These are phyloP conservation scores for Eucidaris tribuloides DNA, from an alignment of 35 echinoderm and acorn worm species.

Conservation along the genomic window DNA sequence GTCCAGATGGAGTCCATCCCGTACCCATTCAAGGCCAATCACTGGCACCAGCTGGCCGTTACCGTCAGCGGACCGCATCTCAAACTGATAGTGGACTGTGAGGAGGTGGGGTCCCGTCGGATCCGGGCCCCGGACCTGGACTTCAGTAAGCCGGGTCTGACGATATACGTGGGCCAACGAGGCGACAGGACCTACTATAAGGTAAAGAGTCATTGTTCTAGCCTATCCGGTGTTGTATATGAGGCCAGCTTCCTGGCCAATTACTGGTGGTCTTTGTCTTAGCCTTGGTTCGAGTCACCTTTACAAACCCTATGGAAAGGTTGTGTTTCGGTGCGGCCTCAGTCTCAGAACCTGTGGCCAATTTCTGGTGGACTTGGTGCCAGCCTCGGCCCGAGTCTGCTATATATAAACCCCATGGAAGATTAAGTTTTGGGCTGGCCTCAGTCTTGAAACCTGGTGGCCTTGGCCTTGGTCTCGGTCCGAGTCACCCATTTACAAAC, in stretches of 20 bases:
- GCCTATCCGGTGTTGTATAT: not conserved
- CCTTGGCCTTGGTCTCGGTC: too few species aligned
- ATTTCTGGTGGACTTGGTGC: too few species aligned
- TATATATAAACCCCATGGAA: too few species aligned
- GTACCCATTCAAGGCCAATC: conserved; percentile 12
- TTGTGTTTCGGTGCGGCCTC: too few species aligned
- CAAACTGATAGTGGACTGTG: conserved; percentile 65
- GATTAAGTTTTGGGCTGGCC: too few species aligned
- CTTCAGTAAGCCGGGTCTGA: conserved; percentile 46
- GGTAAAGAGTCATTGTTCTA: conserved; percentile 21
- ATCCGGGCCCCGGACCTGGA: conserved; percentile 64
- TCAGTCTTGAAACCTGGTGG: too few species aligned
- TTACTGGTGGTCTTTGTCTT: too few species aligned
- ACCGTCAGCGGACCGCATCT: conserved; percentile 76
- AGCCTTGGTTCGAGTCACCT: too few species aligned
- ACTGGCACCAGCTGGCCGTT: conserved; percentile 72
- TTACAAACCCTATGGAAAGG: too few species aligned
- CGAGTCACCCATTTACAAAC: too few species aligned
- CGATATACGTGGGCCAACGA: conserved; percentile 75
- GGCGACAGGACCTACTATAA: conserved; percentile 69
- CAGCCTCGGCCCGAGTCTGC: too few species aligned
- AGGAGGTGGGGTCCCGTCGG: conserved; percentile 36
- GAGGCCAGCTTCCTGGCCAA: not conserved
- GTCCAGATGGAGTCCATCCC: conserved; percentile 50
- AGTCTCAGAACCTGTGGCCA: too few species aligned